These are phyloP conservation scores for Oscheius sp. DNA, from an alignment of 2,888 invertebrate genomes.

Conservation along the genomic window DNA sequence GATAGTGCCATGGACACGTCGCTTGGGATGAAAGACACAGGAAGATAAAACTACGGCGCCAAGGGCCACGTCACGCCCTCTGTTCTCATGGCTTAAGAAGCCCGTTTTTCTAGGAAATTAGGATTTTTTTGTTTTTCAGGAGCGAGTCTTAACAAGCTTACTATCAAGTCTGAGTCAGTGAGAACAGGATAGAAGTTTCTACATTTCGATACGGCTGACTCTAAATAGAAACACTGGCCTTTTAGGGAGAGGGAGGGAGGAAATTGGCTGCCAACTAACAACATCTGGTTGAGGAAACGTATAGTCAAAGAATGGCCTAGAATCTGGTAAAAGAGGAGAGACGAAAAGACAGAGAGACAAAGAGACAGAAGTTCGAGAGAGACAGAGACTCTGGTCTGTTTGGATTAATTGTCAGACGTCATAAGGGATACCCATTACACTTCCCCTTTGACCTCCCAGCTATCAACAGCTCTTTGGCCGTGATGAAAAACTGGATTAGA, in stretches of 20 bases:
- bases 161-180: too few species aligned
- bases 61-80: slow-evolving; percentile 19
- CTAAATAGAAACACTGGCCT: too few species aligned
- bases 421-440: slow-evolving; percentile 12
- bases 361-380: neutral
- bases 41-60: slow-evolving; percentile 19
- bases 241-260: neutral
- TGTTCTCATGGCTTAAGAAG: slow-evolving; percentile 7
- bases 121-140: too few species aligned
- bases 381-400: neutral
- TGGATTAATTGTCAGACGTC: slow-evolving; percentile 28
- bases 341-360: neutral
- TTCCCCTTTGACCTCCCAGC: slow-evolving; percentile 2
- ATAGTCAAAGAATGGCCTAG: slow-evolving; percentile 10
- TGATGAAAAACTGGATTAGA: too few species aligned
- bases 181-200: too few species aligned
- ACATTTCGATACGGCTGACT: too few species aligned
- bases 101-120: too few species aligned
- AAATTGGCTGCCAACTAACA: slow-evolving; percentile 15
- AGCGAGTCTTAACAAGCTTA: too few species aligned
- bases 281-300: slow-evolving; percentile 22
- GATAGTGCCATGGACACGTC: neutral
- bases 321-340: neutral
- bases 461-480: too few species aligned
- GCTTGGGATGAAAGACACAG: neutral